These are phyloP conservation scores for Neotoma lepida DNA, from an alignment of 2,113 vertebrate species.

Conservation along the genomic window DNA sequence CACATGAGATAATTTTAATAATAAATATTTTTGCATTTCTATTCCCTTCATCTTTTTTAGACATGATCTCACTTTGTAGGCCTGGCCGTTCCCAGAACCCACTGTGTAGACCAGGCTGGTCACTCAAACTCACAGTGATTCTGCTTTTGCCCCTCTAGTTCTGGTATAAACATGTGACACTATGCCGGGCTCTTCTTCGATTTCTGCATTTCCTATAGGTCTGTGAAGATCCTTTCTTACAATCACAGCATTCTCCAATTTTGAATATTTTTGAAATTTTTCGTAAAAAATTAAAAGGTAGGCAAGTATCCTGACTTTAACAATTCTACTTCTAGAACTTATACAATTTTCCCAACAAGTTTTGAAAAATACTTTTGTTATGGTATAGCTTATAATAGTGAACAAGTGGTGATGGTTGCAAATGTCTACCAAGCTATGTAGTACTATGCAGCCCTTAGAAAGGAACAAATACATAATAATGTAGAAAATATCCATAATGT, in stretches of 20 bases:
- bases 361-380: slow-evolving; percentile 37
- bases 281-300: slow-evolving; percentile 1
- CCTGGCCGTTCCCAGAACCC: not conserved
- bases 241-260: not conserved
- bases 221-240: not conserved
- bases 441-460: not conserved
- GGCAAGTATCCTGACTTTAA: slow-evolving; percentile 37
- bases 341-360: not conserved
- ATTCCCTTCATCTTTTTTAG: not conserved
- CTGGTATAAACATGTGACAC: not conserved
- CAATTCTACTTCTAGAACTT: slow-evolving; percentile 19
- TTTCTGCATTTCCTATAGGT: not conserved
- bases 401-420: slow-evolving; percentile 11
- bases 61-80: not conserved
- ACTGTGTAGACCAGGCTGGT: not conserved
- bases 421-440: slow-evolving; percentile 6
- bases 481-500: not conserved
- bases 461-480: not conserved
- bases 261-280: slow-evolving; percentile 45
- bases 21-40: not conserved
- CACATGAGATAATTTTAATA: not conserved
- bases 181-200: not conserved
- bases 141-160: not conserved
- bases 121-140: not conserved
- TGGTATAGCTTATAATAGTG: not conserved